A percentile compares a stretch with the other conserved stretches of the same genome.
These are phyloP conservation scores for Perognathus longimembris DNA, from an alignment of 2,113 vertebrate species.

Conservation along the genomic window DNA sequence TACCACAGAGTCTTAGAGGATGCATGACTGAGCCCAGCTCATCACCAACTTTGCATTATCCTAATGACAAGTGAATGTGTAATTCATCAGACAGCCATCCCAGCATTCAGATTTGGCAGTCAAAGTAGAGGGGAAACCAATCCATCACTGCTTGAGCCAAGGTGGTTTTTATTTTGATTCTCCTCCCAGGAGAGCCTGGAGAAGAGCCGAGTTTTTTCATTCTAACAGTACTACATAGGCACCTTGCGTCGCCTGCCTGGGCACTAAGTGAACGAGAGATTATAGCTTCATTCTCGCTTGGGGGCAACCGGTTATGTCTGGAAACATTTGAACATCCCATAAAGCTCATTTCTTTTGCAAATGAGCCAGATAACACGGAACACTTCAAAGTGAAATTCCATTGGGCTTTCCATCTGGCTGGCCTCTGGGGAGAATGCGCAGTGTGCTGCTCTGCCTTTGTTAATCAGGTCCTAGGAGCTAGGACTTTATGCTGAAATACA, in stretches of 20 bases:
- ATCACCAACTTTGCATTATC: background rate
- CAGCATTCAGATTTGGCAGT: conserved; percentile 19
- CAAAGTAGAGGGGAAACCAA: conserved; percentile 33
- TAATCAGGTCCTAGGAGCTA: conserved; percentile 73
- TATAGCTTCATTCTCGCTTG: conserved; percentile 75
- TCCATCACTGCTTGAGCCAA: conserved; percentile 57
- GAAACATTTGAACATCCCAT: conserved; percentile 81
- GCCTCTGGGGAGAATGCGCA: conserved; percentile 72
- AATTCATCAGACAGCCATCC: background rate
- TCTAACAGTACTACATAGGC: conserved; percentile 44
- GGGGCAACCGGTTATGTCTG: conserved; percentile 81
- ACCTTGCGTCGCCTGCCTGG: background rate
- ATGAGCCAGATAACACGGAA: conserved; percentile 80
- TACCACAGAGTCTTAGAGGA: background rate
- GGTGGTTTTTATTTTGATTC: conserved; percentile 59
- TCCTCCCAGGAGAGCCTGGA: background rate
- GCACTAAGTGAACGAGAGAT: conserved; percentile 63
- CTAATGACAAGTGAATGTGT: conserved; percentile 52
- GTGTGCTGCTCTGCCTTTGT: conserved; percentile 61
- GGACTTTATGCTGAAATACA: conserved; percentile 79
- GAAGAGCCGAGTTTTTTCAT: conserved; percentile 13
- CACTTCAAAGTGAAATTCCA: conserved; percentile 80
- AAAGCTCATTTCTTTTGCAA: conserved; percentile 84
- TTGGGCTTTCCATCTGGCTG: conserved; percentile 80
- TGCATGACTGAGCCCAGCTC: background rate